Percentiles rank a stretch among this genome's conserved stretches.
These are phyloP conservation scores for Sinotaia quadrata DNA, from an alignment of 2,888 invertebrate genomes.

Conservation along the genomic window DNA sequence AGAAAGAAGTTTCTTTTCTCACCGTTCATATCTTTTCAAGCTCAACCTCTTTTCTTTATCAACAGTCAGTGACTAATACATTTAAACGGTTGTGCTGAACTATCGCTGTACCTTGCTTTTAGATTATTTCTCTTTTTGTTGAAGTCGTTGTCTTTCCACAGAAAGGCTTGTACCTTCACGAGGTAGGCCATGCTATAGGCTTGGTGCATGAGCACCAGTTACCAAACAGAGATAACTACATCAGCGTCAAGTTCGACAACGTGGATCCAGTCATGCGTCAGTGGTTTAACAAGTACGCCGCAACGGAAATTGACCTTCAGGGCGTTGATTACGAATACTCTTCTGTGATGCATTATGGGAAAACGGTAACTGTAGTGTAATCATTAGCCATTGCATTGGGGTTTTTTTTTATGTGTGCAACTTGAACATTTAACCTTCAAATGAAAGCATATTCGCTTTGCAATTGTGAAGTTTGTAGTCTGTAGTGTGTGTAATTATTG, in stretches of 20 bases:
- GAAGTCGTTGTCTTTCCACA: slow-evolving; percentile 23
- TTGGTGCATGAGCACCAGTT: slow-evolving; percentile 64
- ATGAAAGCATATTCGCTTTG: no score
- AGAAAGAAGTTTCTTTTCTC: no score
- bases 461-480: no score
- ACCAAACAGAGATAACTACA: slow-evolving; percentile 54
- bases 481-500: no score
- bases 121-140: not conserved
- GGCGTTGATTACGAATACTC: slow-evolving; percentile 56
- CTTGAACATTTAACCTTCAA: no score
- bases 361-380: slow-evolving; percentile 50
- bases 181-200: slow-evolving; percentile 61
- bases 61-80: no score
- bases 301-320: slow-evolving; percentile 47
- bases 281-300: slow-evolving; percentile 60
- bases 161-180: slow-evolving; percentile 66
- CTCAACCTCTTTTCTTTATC: no score
- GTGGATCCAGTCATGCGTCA: slow-evolving; percentile 57
- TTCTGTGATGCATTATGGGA: slow-evolving; percentile 65
- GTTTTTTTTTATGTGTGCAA: no score
- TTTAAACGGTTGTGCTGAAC: no score
- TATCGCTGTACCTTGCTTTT: not conserved
- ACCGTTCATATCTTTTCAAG: no score
- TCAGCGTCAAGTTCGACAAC: slow-evolving; percentile 50
- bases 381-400: no score